Evolutionary conservation across 1,140 invertebrate genomes (phyloP).

Genomic region (Neoseiulus cucumeris): DNA sequence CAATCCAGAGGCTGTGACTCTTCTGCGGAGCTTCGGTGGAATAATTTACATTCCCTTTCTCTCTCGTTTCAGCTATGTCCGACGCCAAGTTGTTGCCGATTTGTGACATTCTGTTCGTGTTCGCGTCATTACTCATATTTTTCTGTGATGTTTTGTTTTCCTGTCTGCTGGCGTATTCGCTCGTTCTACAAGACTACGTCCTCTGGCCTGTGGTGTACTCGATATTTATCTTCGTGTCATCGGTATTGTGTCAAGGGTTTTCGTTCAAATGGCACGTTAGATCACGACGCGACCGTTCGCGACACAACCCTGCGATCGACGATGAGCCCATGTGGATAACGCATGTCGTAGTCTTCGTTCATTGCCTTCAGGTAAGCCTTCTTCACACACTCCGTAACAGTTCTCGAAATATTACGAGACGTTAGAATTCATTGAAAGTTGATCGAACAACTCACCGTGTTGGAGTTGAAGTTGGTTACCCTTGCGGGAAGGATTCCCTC

Average conservation of each 20-base stretch:
- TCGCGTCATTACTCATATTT: slow-evolving; percentile 68
- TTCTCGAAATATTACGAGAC: too few species aligned
- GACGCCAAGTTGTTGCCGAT: slow-evolving; percentile 50
- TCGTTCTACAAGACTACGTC: slow-evolving; percentile 39
- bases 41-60: background rate
- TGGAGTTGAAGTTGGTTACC: too few species aligned
- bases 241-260: slow-evolving; percentile 47
- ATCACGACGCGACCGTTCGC: slow-evolving; percentile 4
- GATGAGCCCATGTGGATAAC: background rate
- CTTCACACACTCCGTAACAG: too few species aligned
- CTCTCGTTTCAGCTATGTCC: background rate
- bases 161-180: slow-evolving; percentile 56
- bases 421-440: too few species aligned
- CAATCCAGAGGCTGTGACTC: too few species aligned
- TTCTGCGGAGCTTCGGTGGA: too few species aligned
- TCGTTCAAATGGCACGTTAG: slow-evolving; percentile 32
- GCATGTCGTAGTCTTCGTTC: background rate
- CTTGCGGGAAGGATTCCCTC: too few species aligned
- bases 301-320: slow-evolving; percentile 11
- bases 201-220: slow-evolving; percentile 41
- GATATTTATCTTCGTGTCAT: slow-evolving; percentile 42
- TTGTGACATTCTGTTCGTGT: slow-evolving; percentile 72
- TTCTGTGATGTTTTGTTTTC: slow-evolving; percentile 79
- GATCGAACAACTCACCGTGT: too few species aligned
- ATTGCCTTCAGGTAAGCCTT: background rate